These are phyloP conservation scores for Amphiprion clarkii DNA, from an alignment of 2,797 vertebrate species.

Conservation along the genomic window DNA sequence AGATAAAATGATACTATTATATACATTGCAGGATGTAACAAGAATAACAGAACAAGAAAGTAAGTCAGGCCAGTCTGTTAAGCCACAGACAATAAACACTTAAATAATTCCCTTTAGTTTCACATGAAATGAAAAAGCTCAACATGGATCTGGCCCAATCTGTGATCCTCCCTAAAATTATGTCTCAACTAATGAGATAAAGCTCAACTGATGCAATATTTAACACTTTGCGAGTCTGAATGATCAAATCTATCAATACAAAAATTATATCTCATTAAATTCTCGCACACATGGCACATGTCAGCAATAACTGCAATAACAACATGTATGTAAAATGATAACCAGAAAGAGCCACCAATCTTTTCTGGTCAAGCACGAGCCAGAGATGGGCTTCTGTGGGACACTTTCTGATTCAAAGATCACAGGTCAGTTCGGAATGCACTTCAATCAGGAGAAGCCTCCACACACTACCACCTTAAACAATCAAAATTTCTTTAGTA, in stretches of 20 bases:
- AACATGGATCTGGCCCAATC: constrained; percentile 44
- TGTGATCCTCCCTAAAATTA: constrained; percentile 5
- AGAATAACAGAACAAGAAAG: not conserved
- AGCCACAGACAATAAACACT: constrained; percentile 23
- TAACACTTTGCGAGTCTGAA: constrained; percentile 27
- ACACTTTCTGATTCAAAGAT: constrained; percentile 51
- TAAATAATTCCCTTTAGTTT: constrained; percentile 15
- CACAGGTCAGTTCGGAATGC: constrained; percentile 49
- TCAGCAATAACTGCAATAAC: constrained; percentile 9
- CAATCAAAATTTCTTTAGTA: not conserved
- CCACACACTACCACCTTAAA: not conserved
- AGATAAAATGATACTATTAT: not conserved
- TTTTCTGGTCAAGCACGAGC: constrained; percentile 15
- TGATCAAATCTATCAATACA: not conserved
- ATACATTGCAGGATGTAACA: not conserved
- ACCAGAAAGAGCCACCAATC: constrained; percentile 47
- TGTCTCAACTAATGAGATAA: constrained; percentile 48
- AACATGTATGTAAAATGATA: constrained; percentile 21
- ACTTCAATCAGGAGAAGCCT: constrained; percentile 37
- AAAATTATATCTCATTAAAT: constrained; percentile 7
- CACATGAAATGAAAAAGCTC: constrained; percentile 40
- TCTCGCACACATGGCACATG: not conserved
- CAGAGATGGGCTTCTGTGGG: constrained; percentile 27
- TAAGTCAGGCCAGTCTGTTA: constrained; percentile 9
- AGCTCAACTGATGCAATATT: constrained; percentile 53